A percentile compares a stretch with the other conserved stretches of the same genome.
phyloP scores from a whole-genome alignment of 2,888 invertebrate species.

The Cerastis leucographa region DNA sequence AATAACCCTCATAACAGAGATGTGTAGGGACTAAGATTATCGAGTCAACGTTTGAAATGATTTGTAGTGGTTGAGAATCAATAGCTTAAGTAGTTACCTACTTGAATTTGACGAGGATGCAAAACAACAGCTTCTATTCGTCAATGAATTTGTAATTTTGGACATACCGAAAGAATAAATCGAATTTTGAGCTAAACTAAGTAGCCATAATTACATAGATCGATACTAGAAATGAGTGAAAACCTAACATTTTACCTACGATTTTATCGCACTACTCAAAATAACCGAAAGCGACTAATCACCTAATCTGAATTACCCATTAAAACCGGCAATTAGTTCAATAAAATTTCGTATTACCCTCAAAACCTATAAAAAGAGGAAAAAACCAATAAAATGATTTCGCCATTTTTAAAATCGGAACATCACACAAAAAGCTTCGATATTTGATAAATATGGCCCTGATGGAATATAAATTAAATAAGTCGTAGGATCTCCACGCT shows the following conservation, averaged over 20 bases:
- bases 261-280: slow-evolving; percentile 29
- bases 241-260: not conserved
- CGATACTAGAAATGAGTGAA: slow-evolving; percentile 1
- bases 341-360: slow-evolving; percentile 24
- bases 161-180: not conserved
- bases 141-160: not conserved
- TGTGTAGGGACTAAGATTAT: too few relatives aligned
- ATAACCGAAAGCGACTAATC: slow-evolving; percentile 15
- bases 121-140: too few relatives aligned
- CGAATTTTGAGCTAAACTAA: not conserved
- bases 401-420: slow-evolving; percentile 67
- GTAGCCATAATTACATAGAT: not conserved
- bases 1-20: too few relatives aligned
- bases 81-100: too few relatives aligned
- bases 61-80: too few relatives aligned
- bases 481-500: slow-evolving; percentile 87
- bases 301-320: slow-evolving; percentile 24
- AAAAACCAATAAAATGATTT: slow-evolving; percentile 66
- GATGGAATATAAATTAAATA: slow-evolving; percentile 91
- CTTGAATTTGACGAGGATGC: too few relatives aligned
- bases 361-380: slow-evolving; percentile 10
- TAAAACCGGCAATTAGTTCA: slow-evolving; percentile 27
- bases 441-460: slow-evolving; percentile 87
- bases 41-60: too few relatives aligned
- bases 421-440: slow-evolving; percentile 77